Base-by-base conservation (phyloP, 2,888 invertebrate genomes). In the Drosophila fungiperda region DNA sequence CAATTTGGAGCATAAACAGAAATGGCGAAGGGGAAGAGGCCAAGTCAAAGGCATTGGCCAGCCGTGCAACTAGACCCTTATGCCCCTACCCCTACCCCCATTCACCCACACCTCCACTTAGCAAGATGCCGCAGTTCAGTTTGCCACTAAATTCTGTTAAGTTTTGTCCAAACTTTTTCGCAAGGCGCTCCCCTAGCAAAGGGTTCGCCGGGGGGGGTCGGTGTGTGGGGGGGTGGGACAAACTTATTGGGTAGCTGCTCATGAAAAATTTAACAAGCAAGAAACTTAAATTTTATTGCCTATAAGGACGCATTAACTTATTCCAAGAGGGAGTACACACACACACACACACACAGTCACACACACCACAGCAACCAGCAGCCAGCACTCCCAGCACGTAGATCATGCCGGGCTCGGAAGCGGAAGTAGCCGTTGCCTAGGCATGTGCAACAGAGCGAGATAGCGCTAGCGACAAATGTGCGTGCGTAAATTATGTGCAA, bases 261-360 rank as follows among this genome's bases (percentile, higher is more conserved):
- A 84, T 83, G 87, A 88, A 84, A 84, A 84, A 84, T 84, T 86
- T 76, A 83, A 83, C 72, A 85, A 78, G 83, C 66, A 67, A 69
- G 81, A 87, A 90, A 90, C 87, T 90, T 89, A 82, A 83, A 90
- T 85, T 89, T 89, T 89, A 89, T 90, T 83, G 90, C 89, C 89
- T 89, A 89, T 89, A 89, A 89, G 76, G 88, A 85, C 79, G 83
- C 87, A 90, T 89, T 89, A 89, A 89, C 87, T 87, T 89, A 79
- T 78, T 83, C 83, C 75, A 67, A 20, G 42, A 36, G 58, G 26
- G 26, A 38, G 23, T 29, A 4, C 36, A 54, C 23, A 35, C 17
- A 35, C 8, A 7, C 42, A 42, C 29, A 4, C 26, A 29, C 17
- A 36, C 9, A 36, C 8, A 6, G 1, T 36, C 45, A 9, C 36